phyloP scores from a whole-genome alignment of 2,113 vertebrate species.

The Typhlomys cinereus region DNA sequence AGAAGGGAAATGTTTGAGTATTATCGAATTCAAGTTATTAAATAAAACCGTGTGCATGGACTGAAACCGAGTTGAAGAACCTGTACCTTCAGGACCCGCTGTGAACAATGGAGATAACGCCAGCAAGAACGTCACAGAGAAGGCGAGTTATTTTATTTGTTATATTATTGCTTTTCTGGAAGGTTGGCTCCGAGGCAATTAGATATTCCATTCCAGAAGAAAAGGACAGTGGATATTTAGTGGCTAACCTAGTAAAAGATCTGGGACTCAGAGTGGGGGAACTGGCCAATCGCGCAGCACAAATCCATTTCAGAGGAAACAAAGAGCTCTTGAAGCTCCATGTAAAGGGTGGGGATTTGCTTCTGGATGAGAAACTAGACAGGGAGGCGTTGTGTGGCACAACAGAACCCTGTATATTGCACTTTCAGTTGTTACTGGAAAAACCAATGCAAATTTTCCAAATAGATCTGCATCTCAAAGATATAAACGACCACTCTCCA shows the following conservation, averaged over 20 bases:
- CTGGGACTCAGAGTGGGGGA: constrained; percentile 62
- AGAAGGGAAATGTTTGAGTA: background rate
- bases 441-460: constrained; percentile 88
- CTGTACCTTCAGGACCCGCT: background rate
- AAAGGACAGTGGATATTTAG: constrained; percentile 83
- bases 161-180: constrained; percentile 55
- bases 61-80: background rate
- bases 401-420: constrained; percentile 83
- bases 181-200: constrained; percentile 63
- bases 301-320: constrained; percentile 83
- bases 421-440: constrained; percentile 63
- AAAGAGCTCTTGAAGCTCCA: constrained; percentile 87
- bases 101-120: constrained; percentile 58
- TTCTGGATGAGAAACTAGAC: constrained; percentile 81
- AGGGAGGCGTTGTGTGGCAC: constrained; percentile 66
- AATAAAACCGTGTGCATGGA: background rate
- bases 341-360: constrained; percentile 79
- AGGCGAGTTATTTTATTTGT: constrained; percentile 70
- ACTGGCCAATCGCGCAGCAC: constrained; percentile 77
- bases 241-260: constrained; percentile 79
- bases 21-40: background rate
- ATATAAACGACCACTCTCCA: constrained; percentile 89
- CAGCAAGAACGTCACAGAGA: background rate
- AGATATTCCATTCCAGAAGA: constrained; percentile 88
- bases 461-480: constrained; percentile 85